Base-by-base conservation (phyloP, 2,888 invertebrate species). In the Apotomis turbidana region DNA sequence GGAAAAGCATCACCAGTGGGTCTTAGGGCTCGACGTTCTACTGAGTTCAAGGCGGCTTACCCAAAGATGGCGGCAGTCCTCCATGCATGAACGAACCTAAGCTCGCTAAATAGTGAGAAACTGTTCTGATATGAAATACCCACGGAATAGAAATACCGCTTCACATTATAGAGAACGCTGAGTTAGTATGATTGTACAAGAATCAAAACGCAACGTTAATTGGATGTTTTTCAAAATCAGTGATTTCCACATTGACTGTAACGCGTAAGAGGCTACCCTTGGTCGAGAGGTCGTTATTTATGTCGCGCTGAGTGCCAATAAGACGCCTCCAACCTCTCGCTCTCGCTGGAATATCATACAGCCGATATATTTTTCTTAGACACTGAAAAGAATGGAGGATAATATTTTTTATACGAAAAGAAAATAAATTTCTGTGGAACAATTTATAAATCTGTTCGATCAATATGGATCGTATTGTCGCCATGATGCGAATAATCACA, bases 271-370 rank as follows among this genome's bases (percentile, higher is more conserved):
- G 68, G 52, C 59, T 60, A 44, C 59, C 68, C 59, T 59, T 52
- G 68, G 68, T 15, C 68, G 46, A 61, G 68, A 46, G 61, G 46
- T 55, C 68, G 68, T 69, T 69, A 69, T 69, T 69, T 69, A 69
- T 55, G 61, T 69, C 61, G 46, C 51, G n/a, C 9, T 59, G 12
- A 63, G 63, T 46, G 49, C 62, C 57, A 70, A 70, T 63, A 70
- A 51, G 57, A 57, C 15, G 57, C 52, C 41, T 68, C 60, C n/a
- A 52, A 38, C 62, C 51, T 51, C 51, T 38, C n/a, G n/a, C 38
- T n/a, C 36, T 49, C 0, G 55, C 46, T 13, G 52, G 60, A 52
- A 60, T 41, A 51, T 12, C 62, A 58, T 27, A 41, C 52, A n/a
- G 49, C n/a, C 59, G 27, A 51, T 41, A 63, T 59, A 58, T 51